Evolutionary conservation across 2,797 vertebrate species (phyloP).

Genomic region (Chrysocyon brachyurus): DNA sequence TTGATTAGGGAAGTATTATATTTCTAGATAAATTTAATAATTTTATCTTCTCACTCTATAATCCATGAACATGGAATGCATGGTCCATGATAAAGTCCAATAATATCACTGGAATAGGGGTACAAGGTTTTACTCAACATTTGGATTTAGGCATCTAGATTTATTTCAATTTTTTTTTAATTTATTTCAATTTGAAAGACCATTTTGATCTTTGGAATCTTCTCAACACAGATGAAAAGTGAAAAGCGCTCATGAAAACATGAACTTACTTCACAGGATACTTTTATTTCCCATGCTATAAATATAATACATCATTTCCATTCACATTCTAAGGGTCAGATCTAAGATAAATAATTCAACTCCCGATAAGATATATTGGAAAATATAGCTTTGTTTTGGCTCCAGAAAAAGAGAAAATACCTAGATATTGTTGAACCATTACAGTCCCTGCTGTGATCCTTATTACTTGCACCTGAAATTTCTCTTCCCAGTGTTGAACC

Average conservation of each 20-base stretch:
- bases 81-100: neutral
- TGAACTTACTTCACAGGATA: neutral
- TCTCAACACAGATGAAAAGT: neutral
- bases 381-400: neutral
- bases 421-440: neutral
- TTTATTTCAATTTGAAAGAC: neutral
- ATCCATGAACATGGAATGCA: neutral
- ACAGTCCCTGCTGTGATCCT: neutral
- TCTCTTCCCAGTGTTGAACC: neutral
- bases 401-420: neutral
- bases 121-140: neutral
- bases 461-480: neutral
- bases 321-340: neutral
- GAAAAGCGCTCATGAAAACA: neutral
- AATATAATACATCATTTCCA: neutral
- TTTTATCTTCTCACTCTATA: neutral
- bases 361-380: neutral
- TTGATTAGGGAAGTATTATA: neutral
- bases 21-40: neutral
- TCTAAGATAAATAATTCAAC: neutral
- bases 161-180: neutral
- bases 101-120: neutral
- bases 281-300: neutral
- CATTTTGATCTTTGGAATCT: neutral
- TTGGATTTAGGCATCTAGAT: neutral